phyloP scores from a whole-genome alignment of 2,797 vertebrate genomes.

The Bovichtus diacanthus region DNA sequence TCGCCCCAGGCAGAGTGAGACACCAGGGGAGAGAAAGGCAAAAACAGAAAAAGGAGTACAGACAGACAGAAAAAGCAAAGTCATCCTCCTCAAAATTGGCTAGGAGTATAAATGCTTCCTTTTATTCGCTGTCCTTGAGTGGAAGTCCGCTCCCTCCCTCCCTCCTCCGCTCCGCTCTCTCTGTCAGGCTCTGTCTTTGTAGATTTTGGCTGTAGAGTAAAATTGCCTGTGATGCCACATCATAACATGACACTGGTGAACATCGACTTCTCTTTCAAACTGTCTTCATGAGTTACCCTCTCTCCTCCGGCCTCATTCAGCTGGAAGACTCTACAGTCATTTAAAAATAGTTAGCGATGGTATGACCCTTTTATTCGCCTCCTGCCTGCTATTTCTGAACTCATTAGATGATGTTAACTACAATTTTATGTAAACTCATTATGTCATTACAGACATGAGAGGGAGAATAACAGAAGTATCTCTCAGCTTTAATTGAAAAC shows the following conservation, averaged over 20 bases:
- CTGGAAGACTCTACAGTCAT: slow-evolving; percentile 19
- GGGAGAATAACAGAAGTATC: neutral
- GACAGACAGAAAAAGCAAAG: slow-evolving; percentile 51
- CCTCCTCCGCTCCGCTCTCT: slow-evolving; percentile 27
- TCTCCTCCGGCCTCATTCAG: slow-evolving; percentile 32
- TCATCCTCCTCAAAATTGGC: slow-evolving; percentile 55
- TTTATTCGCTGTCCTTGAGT: slow-evolving; percentile 49
- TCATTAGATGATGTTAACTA: slow-evolving; percentile 50
- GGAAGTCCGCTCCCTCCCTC: slow-evolving; percentile 32
- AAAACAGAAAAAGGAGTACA: slow-evolving; percentile 26
- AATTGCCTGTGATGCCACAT: slow-evolving; percentile 63
- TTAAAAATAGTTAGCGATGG: slow-evolving; percentile 33
- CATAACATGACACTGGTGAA: slow-evolving; percentile 64
- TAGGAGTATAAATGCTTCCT: slow-evolving; percentile 33
- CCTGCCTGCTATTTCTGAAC: slow-evolving; percentile 42
- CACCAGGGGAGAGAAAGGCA: slow-evolving; percentile 39
- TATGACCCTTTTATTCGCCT: slow-evolving; percentile 23
- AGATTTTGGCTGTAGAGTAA: slow-evolving; percentile 35
- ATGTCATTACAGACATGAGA: slow-evolving; percentile 19
- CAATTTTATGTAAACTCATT: slow-evolving; percentile 40
- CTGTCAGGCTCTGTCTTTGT: slow-evolving; percentile 50
- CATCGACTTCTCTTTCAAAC: slow-evolving; percentile 61
- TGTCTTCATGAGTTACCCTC: slow-evolving; percentile 63
- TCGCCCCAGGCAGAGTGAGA: slow-evolving; percentile 40
- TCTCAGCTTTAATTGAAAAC: neutral